These are phyloP conservation scores for Cataglyphis livida DNA, from an alignment of 2,888 invertebrate species.

Conservation along the genomic window DNA sequence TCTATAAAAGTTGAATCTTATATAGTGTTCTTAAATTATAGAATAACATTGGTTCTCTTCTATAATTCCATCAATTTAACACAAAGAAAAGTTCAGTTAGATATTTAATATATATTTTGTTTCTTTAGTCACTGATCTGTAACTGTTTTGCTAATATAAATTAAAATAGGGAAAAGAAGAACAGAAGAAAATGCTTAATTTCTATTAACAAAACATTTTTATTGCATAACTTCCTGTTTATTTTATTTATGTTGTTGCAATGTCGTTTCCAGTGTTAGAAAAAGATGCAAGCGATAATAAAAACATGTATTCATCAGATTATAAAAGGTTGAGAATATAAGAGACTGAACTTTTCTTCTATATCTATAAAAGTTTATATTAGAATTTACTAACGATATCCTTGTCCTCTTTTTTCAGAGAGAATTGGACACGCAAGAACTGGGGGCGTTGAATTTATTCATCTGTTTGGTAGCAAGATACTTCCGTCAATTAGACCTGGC, in stretches of 20 bases:
- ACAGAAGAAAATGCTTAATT: background rate
- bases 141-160: background rate
- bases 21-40: background rate
- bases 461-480: slow-evolving; percentile 91
- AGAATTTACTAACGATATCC: slow-evolving; percentile 25
- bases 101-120: slow-evolving; percentile 76
- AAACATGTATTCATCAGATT: slow-evolving; percentile 7
- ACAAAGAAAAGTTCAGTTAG: slow-evolving; percentile 59
- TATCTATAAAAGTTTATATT: slow-evolving; percentile 35
- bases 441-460: slow-evolving; percentile 90
- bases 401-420: slow-evolving; percentile 58
- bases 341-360: slow-evolving; percentile 56
- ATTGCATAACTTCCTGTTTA: slow-evolving; percentile 50
- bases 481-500: slow-evolving; percentile 92
- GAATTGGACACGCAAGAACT: slow-evolving; percentile 85
- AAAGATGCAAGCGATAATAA: slow-evolving; percentile 57
- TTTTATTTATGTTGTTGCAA: slow-evolving; percentile 56
- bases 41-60: slow-evolving; percentile 15
- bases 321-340: slow-evolving; percentile 45
- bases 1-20: background rate
- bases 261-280: slow-evolving; percentile 43
- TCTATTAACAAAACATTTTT: slow-evolving; percentile 68
- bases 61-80: slow-evolving; percentile 9
- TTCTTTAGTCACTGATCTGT: background rate
- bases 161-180: background rate